A percentile compares a stretch with the other conserved stretches of the same genome.
Conservation (phyloP, 2,888 invertebrate species). For the Calliopum simillimum region DNA sequence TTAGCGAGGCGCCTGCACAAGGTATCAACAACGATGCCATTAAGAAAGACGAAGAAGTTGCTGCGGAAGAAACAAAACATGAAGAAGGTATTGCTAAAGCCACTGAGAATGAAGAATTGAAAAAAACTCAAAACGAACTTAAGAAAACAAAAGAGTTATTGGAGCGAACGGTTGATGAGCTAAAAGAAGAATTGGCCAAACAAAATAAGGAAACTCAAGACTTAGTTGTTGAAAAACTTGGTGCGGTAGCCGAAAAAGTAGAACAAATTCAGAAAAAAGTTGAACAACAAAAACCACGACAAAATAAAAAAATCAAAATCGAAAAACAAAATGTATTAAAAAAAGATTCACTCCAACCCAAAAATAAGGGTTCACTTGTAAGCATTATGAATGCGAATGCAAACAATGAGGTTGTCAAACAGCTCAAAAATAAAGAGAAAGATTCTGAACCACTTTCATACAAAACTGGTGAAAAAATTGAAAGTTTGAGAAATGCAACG, state of each 20-base stretch:
- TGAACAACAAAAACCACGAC: slow-evolving; percentile 57
- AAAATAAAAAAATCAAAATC: slow-evolving; percentile 9
- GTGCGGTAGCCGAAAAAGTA: slow-evolving; percentile 59
- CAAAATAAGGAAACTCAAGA: slow-evolving; percentile 62
- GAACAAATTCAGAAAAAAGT: slow-evolving; percentile 70
- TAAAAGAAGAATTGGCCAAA: slow-evolving; percentile 66
- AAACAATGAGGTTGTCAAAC: slow-evolving; percentile 33
- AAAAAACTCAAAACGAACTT: slow-evolving; percentile 60
- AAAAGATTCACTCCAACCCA: not conserved
- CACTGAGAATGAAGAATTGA: slow-evolving; percentile 58
- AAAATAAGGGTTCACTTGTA: slow-evolving; percentile 51
- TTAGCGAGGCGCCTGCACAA: slow-evolving; percentile 35
- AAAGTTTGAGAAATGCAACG: slow-evolving; percentile 40
- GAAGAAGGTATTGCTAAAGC: slow-evolving; percentile 41
- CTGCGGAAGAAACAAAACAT: slow-evolving; percentile 59
- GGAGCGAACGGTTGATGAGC: slow-evolving; percentile 67
- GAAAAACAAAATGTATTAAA: not conserved
- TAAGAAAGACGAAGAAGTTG: slow-evolving; percentile 68
- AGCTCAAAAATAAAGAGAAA: slow-evolving; percentile 19
- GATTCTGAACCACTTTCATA: slow-evolving; percentile 63
- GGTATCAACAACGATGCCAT: slow-evolving; percentile 66
- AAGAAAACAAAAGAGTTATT: slow-evolving; percentile 61
- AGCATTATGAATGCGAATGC: slow-evolving; percentile 55
- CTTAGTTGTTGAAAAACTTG: slow-evolving; percentile 58
- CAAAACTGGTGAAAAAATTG: slow-evolving; percentile 57